Evolutionary conservation across 2,113 vertebrate species (phyloP), one percentile per base, ranked within the genome.

Genomic region (Ellobius talpinus): DNA sequence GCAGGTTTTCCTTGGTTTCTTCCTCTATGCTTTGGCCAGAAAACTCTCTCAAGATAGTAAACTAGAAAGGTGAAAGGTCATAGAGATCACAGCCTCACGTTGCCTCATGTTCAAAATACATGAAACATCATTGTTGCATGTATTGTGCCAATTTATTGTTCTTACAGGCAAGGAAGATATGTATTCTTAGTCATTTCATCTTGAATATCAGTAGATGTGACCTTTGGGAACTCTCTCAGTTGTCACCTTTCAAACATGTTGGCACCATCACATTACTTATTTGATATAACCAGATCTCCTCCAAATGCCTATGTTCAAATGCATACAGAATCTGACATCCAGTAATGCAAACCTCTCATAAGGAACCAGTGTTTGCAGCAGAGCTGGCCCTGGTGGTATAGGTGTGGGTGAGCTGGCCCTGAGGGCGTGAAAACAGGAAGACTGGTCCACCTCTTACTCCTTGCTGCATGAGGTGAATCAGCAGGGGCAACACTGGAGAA

Each of bases 211-310:
- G 4, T 91, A 55, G n/a, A 93, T 47, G 11, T 89, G 63, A 87
- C 33, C 65, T 79, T 96, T 95, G 92, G 78, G 55, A 89, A 90
- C 88, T 52, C 23, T 2, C 29, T 92, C 39, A 95, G 42, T 81
- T 91, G 52, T 94, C 14, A 90, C 84, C 39, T 96, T 97, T 95
- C 10, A 95, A 52, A 84, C 82, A 21, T 72, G 11, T 88, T 68
- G 55, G 82, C 26, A 89, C 16, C 23, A 65, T 87, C 16, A 94
- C 4, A 68, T 92, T 95, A 63, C 55, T 96, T 96, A 33, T 76
- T 76, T 95, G n/a, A 93, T 13, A 90, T 63, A 93, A 39, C 26
- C n/a, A 58, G 66, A 87, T 90, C 26, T 55, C 24, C 89, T 96
- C 17, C 90, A 89, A 91, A 87, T 70, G 79, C n/a, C 61, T 93